phyloP scores from a whole-genome alignment of 2,888 invertebrate species.

The Eupithecia exiguata region DNA sequence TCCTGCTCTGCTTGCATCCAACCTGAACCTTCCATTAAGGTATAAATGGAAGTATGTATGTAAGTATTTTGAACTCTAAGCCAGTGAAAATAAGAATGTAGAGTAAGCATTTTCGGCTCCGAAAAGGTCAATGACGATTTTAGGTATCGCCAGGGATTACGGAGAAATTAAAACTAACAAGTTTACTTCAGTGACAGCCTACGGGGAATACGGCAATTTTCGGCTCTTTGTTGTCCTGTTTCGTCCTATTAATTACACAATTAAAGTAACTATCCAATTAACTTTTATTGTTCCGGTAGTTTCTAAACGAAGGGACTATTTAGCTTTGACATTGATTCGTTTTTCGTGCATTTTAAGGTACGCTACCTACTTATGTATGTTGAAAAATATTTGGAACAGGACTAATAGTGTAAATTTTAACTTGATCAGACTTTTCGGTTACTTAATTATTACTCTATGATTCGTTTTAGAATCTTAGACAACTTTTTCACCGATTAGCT shows the following conservation, averaged over 20 bases:
- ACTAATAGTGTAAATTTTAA: not conserved
- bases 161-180: constrained; percentile 27
- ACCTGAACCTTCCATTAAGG: constrained; percentile 55
- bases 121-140: constrained; percentile 53
- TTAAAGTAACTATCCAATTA: constrained; percentile 27
- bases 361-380: not conserved
- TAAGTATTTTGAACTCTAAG: constrained; percentile 41
- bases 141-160: constrained; percentile 23
- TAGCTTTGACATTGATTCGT: constrained; percentile 13
- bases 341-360: not conserved
- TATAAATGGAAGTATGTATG: constrained; percentile 19
- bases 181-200: constrained; percentile 13
- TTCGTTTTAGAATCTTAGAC: not conserved
- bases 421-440: not conserved
- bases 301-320: constrained; percentile 2
- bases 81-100: constrained; percentile 35
- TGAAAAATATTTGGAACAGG: not conserved
- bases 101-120: constrained; percentile 37
- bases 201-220: constrained; percentile 19
- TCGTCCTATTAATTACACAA: constrained; percentile 26
- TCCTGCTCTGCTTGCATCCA: constrained; percentile 62
- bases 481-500: not conserved
- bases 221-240: constrained; percentile 25
- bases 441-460: not conserved
- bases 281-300: constrained; percentile 30